These are phyloP conservation scores for Chelidonichthys spinosus DNA, from an alignment of 2,797 vertebrate genomes.

Conservation along the genomic window DNA sequence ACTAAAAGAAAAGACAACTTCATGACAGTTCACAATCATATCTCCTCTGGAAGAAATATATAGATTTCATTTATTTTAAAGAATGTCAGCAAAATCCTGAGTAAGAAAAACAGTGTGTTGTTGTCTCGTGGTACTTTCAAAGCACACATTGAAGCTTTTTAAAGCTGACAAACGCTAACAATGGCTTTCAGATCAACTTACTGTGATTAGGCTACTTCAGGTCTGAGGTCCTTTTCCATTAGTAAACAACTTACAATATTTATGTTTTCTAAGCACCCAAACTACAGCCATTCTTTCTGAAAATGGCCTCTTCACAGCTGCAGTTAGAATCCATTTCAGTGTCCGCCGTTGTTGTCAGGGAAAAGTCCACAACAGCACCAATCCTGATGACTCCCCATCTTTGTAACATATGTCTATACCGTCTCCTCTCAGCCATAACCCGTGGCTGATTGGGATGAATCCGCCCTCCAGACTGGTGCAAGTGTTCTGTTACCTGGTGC, in stretches of 20 bases:
- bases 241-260: background rate
- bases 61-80: background rate
- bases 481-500: constrained; percentile 88
- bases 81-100: background rate
- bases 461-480: background rate
- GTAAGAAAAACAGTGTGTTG: background rate
- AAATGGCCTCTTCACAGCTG: constrained; percentile 26
- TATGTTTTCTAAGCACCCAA: constrained; percentile 11
- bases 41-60: background rate
- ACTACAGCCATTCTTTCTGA: constrained; percentile 13
- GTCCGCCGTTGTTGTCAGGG: background rate
- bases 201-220: constrained; percentile 13
- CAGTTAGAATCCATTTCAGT: constrained; percentile 24
- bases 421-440: background rate
- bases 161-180: background rate
- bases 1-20: constrained; percentile 31
- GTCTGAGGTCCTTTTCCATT: constrained; percentile 11
- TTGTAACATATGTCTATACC: background rate
- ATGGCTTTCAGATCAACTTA: background rate
- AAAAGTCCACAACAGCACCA: constrained; percentile 2
- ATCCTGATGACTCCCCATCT: background rate
- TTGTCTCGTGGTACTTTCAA: background rate
- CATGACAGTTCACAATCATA: background rate
- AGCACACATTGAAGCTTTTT: background rate
- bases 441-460: background rate